phyloP scores from a whole-genome alignment of 2,113 vertebrate species.

The Xiphophorus hellerii region DNA sequence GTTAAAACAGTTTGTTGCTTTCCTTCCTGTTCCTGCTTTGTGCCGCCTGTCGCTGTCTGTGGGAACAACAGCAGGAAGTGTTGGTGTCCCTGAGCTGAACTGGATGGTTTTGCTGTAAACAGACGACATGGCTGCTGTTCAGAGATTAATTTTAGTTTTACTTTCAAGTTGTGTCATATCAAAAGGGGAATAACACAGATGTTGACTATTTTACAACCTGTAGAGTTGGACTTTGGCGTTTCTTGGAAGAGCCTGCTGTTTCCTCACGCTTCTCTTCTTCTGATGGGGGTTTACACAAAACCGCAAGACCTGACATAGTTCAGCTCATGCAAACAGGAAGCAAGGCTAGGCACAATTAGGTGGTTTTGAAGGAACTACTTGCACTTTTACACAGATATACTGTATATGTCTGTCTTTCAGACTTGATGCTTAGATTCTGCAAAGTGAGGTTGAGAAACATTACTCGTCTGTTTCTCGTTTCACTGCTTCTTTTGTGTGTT shows the following conservation, averaged over 20 bases:
- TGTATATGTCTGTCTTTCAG: not conserved
- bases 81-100: not conserved
- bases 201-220: not conserved
- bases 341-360: not conserved
- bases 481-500: accelerated
- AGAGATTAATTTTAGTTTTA: not conserved
- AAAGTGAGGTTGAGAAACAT: too few relatives aligned
- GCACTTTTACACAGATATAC: not conserved
- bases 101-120: not conserved
- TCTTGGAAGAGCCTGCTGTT: not conserved
- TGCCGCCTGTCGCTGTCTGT: not conserved
- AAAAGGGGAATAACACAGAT: not conserved
- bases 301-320: too few relatives aligned
- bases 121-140: not conserved
- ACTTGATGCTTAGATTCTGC: not conserved
- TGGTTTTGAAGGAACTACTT: not conserved
- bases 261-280: not conserved
- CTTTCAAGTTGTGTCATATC: not conserved
- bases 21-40: not conserved
- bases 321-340: too few relatives aligned
- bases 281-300: too few relatives aligned
- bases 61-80: constrained; percentile 4
- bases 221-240: not conserved
- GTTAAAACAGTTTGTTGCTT: not conserved
- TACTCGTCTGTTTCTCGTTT: not conserved